Percentiles rank a stretch among this genome's conserved stretches.
These are phyloP conservation scores for Ornithoptera alexandrae DNA, from an alignment of 2,888 invertebrate genomes.

Conservation along the genomic window DNA sequence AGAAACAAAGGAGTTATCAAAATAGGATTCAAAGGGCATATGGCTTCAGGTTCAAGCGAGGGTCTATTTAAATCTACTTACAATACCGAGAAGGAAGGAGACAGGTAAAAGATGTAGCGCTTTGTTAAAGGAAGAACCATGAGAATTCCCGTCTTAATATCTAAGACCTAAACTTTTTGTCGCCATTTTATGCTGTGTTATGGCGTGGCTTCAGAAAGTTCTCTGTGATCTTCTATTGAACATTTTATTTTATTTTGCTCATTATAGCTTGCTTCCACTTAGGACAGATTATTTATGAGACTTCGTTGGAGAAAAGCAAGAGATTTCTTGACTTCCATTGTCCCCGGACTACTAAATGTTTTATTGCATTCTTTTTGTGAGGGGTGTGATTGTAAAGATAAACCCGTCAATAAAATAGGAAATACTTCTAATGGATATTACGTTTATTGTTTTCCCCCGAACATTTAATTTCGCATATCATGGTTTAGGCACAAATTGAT, in stretches of 20 bases:
- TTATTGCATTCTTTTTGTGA: not conserved
- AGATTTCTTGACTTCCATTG: not conserved
- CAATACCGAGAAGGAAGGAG: slow-evolving; percentile 60
- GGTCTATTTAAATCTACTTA: slow-evolving; percentile 86
- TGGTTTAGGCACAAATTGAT: not conserved
- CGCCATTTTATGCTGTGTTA: no score
- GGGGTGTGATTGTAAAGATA: not conserved
- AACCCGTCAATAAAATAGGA: not conserved
- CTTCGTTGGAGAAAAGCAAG: not conserved
- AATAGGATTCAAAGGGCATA: slow-evolving; percentile 82
- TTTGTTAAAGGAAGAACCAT: no score
- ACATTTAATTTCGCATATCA: no score
- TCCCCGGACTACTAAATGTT: not conserved
- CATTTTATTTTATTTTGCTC: no score
- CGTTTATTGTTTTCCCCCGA: no score
- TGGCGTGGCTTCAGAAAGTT: no score
- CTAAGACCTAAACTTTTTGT: no score
- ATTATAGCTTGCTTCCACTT: not conserved
- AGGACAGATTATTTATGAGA: not conserved
- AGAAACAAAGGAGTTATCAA: slow-evolving; percentile 81
- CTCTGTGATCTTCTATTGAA: not conserved
- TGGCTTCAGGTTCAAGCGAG: slow-evolving; percentile 82
- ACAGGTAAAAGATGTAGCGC: slow-evolving; percentile 54
- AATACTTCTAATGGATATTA: no score
- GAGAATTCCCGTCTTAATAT: no score